Conservation (phyloP, 2,797 vertebrate species). For the Chelon auratus region DNA sequence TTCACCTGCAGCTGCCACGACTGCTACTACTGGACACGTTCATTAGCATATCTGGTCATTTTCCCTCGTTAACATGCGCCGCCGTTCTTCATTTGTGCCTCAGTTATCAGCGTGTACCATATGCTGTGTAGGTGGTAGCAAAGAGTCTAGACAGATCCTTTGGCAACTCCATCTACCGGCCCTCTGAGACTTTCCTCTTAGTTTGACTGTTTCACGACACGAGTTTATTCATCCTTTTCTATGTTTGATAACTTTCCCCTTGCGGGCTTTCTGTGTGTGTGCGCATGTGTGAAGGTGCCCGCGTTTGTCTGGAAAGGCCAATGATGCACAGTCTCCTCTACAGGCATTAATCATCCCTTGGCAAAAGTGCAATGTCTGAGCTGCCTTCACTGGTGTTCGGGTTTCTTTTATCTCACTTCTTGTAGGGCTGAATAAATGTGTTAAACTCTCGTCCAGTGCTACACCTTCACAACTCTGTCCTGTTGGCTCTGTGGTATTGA, state of each 20-base stretch:
- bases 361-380: constrained; percentile 27
- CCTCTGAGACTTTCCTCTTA: constrained; percentile 45
- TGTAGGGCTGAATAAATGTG: constrained; percentile 27
- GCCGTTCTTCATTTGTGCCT: constrained; percentile 36
- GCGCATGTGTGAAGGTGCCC: constrained; percentile 18
- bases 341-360: constrained; percentile 40
- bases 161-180: constrained; percentile 50
- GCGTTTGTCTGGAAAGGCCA: constrained; percentile 24
- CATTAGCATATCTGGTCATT: constrained; percentile 62
- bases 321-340: constrained; percentile 30
- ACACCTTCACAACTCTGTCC: constrained; percentile 13
- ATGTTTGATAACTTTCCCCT: constrained; percentile 47
- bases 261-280: not conserved
- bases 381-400: constrained; percentile 13
- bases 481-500: constrained; percentile 12
- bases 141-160: constrained; percentile 49
- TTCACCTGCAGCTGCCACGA: constrained; percentile 15
- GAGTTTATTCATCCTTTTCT: constrained; percentile 46
- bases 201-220: constrained; percentile 50
- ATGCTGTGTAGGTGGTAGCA: constrained; percentile 65
- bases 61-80: constrained; percentile 51
- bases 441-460: constrained; percentile 8
- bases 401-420: constrained; percentile 42
- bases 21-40: constrained; percentile 18
- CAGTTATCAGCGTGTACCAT: constrained; percentile 63